Evolutionary conservation across 2,888 invertebrate genomes (phyloP).

Genomic region (Plagiodera versicolora): DNA sequence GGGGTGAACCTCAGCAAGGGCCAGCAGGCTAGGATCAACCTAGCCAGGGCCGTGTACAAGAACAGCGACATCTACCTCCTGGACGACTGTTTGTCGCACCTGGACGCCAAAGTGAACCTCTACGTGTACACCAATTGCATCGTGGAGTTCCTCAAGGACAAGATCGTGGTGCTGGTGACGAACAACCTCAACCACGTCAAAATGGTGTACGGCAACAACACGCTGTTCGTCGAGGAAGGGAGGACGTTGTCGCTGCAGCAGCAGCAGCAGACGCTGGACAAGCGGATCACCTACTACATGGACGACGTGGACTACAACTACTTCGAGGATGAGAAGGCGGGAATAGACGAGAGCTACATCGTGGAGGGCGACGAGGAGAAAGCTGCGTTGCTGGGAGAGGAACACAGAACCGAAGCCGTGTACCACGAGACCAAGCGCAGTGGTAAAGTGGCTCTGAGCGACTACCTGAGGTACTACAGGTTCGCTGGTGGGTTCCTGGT

Average conservation of each 20-base stretch:
- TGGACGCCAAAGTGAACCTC: slow-evolving; percentile 40
- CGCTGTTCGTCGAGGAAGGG: slow-evolving; percentile 38
- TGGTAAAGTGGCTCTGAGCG: slow-evolving; percentile 41
- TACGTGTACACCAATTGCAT: slow-evolving; percentile 43
- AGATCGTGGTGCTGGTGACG: slow-evolving; percentile 43
- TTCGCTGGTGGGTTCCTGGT: slow-evolving; percentile 43
- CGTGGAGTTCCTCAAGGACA: slow-evolving; percentile 41
- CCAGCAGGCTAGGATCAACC: slow-evolving; percentile 50
- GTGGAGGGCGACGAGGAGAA: slow-evolving; percentile 27
- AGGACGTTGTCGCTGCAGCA: slow-evolving; percentile 33
- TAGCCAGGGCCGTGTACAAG: slow-evolving; percentile 45
- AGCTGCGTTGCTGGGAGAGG: slow-evolving; percentile 11
- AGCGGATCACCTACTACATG: slow-evolving; percentile 39
- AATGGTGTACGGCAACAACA: slow-evolving; percentile 34
- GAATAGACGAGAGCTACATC: slow-evolving; percentile 16
- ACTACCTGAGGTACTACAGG: slow-evolving; percentile 45
- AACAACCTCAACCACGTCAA: slow-evolving; percentile 43
- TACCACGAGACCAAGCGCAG: slow-evolving; percentile 42
- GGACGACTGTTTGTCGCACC: slow-evolving; percentile 43
- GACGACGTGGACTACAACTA: slow-evolving; percentile 34
- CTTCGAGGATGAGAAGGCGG: slow-evolving; percentile 29
- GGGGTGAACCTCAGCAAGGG: slow-evolving; percentile 67
- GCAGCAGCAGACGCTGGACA: slow-evolving; percentile 36
- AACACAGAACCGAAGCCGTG: slow-evolving; percentile 20
- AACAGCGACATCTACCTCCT: slow-evolving; percentile 45